Base-by-base conservation (phyloP, 2,797 vertebrate genomes). In the Sciurus vulgaris region DNA sequence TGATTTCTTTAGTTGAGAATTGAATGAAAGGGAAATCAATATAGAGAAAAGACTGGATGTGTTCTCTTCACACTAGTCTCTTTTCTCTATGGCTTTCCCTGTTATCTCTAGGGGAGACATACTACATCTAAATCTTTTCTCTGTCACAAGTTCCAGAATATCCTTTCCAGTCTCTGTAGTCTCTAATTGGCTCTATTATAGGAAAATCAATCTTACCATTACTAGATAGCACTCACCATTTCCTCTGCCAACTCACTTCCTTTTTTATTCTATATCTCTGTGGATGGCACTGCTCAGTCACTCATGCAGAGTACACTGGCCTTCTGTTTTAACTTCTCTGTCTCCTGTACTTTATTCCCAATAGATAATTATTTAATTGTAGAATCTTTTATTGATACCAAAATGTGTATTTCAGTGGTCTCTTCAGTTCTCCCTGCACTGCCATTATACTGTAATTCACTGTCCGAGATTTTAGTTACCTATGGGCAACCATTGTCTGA, bases 1-100 rank as follows among this genome's bases (percentile, higher is more conserved):
- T 93, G 35, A 72, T 67, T 93, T 35, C 14, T 73, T 87, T 30
- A 67, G 63, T 65, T 56, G 67, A 73, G 10, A 95, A 59, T 77
- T 74, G 59, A 94, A 81, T 10, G 85, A 89, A 73, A 33, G 5
- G 24, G 20, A 82, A 92, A 81, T 69, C 51, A 89, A 82, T 5
- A 67, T 13, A 79, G 41, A 14, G 2, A 82, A 88, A 83, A n/a
- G 72, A 5, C 1, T 14, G 9, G 76, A 69, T 35, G 12, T 82
- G 47, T 77, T 77, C 89, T 86, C 30, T 86, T 77, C 70, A 26
- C 9, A 28, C 30, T 81, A 61, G 59, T 26, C 24, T 61, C 22
- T 44, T 56, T 38, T 28, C 41, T 67, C 69, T 69, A 79, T 73
- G 49, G 18, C 56, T 77, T 81, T 65, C 86, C 56, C 35, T 15